Percentiles rank a stretch among this genome's conserved stretches.
These are phyloP conservation scores for Nysson spinosus DNA, from an alignment of 2,888 invertebrate species.

Conservation along the genomic window DNA sequence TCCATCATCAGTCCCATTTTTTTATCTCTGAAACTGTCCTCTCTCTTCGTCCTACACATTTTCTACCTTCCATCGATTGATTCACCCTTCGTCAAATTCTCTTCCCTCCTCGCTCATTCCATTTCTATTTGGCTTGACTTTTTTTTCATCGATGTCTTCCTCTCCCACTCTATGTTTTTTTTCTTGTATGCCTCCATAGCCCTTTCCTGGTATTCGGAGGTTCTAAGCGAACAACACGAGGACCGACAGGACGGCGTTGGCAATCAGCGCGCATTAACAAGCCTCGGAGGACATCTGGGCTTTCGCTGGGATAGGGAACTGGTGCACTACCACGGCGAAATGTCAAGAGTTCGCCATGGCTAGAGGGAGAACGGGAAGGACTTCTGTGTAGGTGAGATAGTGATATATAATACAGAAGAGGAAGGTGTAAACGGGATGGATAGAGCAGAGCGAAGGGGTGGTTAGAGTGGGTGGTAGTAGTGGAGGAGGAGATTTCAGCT, in stretches of 20 bases:
- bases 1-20: slow-evolving; percentile 10
- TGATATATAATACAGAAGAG: slow-evolving; percentile 30
- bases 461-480: slow-evolving; percentile 18
- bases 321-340: slow-evolving; percentile 64
- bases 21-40: too few relatives aligned
- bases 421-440: slow-evolving; percentile 7
- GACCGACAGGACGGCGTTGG: slow-evolving; percentile 36
- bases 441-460: not conserved
- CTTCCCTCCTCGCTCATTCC: slow-evolving; percentile 1
- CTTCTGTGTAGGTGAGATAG: slow-evolving; percentile 19
- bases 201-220: too few relatives aligned
- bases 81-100: not conserved
- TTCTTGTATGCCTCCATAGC: too few relatives aligned
- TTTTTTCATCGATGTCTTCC: too few relatives aligned
- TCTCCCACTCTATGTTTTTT: not conserved
- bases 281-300: slow-evolving; percentile 66
- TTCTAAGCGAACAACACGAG: not conserved
- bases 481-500: slow-evolving; percentile 63
- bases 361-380: slow-evolving; percentile 31
- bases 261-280: slow-evolving; percentile 67
- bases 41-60: too few relatives aligned
- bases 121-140: slow-evolving; percentile 13
- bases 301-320: slow-evolving; percentile 60
- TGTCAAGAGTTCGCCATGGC: slow-evolving; percentile 66
- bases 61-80: not conserved